Evolutionary conservation across 2,888 invertebrate species (phyloP).

Genomic region (Calameuta idolon): DNA sequence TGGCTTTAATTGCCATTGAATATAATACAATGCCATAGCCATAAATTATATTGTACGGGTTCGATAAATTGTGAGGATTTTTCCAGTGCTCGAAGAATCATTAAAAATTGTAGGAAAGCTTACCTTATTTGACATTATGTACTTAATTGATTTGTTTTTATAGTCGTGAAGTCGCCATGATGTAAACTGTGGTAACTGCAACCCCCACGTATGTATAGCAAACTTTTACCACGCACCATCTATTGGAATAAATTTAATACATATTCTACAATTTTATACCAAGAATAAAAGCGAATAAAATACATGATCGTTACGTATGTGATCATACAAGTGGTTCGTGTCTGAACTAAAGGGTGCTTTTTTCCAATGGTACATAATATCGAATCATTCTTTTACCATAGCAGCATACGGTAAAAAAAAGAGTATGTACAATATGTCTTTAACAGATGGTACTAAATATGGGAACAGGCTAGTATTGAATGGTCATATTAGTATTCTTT

Average conservation of each 20-base stretch:
- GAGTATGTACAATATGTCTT: too few species aligned
- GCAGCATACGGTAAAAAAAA: too few species aligned
- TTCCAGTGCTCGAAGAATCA: neutral
- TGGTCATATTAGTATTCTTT: too few species aligned
- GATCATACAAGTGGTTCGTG: neutral
- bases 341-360: neutral
- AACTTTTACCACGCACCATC: neutral
- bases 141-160: slow-evolving; percentile 44
- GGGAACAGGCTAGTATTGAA: too few species aligned
- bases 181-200: slow-evolving; percentile 19
- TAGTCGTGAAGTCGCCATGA: slow-evolving; percentile 45
- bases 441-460: too few species aligned
- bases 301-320: neutral
- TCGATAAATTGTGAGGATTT: neutral
- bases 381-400: too few species aligned
- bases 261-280: neutral
- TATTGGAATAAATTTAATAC: neutral
- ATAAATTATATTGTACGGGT: neutral
- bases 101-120: slow-evolving; percentile 10
- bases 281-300: neutral
- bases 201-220: neutral
- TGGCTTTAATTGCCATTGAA: neutral
- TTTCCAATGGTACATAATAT: too few species aligned
- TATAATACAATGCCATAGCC: neutral
- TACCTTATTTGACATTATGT: slow-evolving; percentile 51